Percentiles rank a stretch among this genome's conserved stretches.
phyloP scores from a whole-genome alignment of 2,113 vertebrate species.

The Aplodontia rufa region DNA sequence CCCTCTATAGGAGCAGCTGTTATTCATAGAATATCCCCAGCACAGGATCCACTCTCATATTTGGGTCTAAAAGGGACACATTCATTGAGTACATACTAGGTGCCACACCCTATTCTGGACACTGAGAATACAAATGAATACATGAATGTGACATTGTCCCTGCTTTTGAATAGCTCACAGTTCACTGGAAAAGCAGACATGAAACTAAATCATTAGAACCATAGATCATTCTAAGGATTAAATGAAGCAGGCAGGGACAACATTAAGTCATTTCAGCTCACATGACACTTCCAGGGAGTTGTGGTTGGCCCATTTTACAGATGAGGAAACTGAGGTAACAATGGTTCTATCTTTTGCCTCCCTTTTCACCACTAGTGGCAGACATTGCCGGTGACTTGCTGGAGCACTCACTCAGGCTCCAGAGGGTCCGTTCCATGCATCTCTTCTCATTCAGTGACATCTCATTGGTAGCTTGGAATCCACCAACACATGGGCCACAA shows the following conservation, averaged over 20 bases:
- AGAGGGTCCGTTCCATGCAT: too few relatives aligned
- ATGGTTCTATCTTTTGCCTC: not conserved
- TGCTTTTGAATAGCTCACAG: not conserved
- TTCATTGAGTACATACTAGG: not conserved
- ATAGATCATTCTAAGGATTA: not conserved
- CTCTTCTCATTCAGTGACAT: not conserved
- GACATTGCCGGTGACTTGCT: accelerated
- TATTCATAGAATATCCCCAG: not conserved
- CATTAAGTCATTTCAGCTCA: not conserved
- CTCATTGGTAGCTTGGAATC: not conserved
- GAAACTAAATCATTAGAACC: not conserved
- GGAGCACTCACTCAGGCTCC: not conserved
- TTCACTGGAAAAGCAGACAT: not conserved
- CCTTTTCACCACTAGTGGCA: not conserved
- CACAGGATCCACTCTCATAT: not conserved
- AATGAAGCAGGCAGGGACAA: too few relatives aligned
- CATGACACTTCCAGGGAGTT: too few relatives aligned
- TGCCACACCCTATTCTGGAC: not conserved
- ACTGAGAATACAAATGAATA: not conserved
- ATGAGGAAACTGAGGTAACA: not conserved
- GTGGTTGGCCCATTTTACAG: not conserved
- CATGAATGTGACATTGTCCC: not conserved
- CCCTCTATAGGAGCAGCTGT: not conserved
- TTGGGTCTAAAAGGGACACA: not conserved
- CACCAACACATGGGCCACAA: not conserved